These are phyloP conservation scores for Dipodomys merriami DNA, from an alignment of 2,113 vertebrate species.

Conservation along the genomic window DNA sequence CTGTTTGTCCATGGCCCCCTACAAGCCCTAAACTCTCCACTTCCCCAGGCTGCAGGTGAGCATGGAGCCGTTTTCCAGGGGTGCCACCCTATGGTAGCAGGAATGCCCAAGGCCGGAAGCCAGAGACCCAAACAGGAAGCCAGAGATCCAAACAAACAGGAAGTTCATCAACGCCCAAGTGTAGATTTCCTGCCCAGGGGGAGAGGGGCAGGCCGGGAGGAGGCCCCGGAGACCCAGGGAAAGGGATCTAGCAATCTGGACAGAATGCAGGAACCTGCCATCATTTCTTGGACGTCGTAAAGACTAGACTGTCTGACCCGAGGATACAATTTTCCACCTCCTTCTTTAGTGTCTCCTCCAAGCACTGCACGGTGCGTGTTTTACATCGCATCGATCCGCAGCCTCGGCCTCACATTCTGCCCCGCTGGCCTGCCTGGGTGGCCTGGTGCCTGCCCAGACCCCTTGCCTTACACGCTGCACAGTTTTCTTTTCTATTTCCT, in stretches of 20 bases:
- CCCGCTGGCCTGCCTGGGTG: neutral
- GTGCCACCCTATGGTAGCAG: rapidly evolving
- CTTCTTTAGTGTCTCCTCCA: neutral
- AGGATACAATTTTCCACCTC: neutral
- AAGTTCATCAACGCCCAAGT: neutral
- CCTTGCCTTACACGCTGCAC: neutral
- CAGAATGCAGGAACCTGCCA: rapidly evolving
- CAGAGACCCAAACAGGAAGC: neutral
- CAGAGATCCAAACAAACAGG: neutral
- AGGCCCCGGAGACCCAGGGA: neutral
- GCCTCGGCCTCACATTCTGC: neutral
- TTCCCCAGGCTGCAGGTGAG: neutral
- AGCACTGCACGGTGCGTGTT: neutral
- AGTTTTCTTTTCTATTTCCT: neutral
- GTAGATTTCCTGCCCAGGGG: neutral
- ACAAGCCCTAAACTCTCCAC: rapidly evolving
- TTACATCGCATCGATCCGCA: neutral
- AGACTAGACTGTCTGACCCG: neutral
- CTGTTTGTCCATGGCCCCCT: rapidly evolving
- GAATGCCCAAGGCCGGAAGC: neutral
- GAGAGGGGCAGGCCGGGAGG: neutral
- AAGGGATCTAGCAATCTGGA: too few relatives aligned
- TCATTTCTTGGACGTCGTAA: neutral
- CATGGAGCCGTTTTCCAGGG: rapidly evolving
- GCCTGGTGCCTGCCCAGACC: neutral